Evolutionary conservation across 2,113 vertebrate genomes (phyloP), one percentile per base, ranked within the genome.

Genomic region (Mus pahari): DNA sequence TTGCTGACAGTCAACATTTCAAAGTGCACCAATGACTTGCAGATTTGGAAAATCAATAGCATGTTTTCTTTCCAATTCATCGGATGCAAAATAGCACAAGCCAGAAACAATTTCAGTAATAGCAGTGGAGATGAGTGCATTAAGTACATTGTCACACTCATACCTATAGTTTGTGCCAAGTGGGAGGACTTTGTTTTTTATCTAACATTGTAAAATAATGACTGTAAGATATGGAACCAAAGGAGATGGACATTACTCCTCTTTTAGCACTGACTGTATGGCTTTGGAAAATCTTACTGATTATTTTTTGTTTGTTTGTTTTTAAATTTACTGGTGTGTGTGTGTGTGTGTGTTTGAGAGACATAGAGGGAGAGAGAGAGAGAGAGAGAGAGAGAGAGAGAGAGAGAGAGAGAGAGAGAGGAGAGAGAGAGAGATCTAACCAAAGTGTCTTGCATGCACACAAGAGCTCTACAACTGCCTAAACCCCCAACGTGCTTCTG

Each of bases 61-160:
- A 90, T 94, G 90, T 97, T 97, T 97, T 97, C 95, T 92, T 91
- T 92, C 36, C 68, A 97, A 91, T 17, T 96, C 81, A 93, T 88
- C 22, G 90, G 62, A 96, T 95, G 33, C 82, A 94, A 94, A 96
- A 95, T 28, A 86, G 55, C 39, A 68, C 62, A 93, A 94, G 86
- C 77, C 77, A 91, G 70, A 96, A 96, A 89, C 53, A 95, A 82
- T 94, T 86, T 96, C n/a, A 58, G n/a, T 91, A 89, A 96, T 91
- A 73, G 16, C 26, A 31, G 48, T 36, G 86, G 58, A 68, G 5
- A 89, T 81, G 90, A 39, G 58, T 91, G 73, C 64, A 60, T 60
- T 74, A 91, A 90, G 31, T 89, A 42, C 36, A 84, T 83, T 64
- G 91, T 75, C 58, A 87, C 36, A 26, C 19, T 86, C 28, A n/a